Evolutionary conservation across 2,797 vertebrate species (phyloP), one percentile per base, ranked within the genome.

Genomic region (Neoniphon sammara): DNA sequence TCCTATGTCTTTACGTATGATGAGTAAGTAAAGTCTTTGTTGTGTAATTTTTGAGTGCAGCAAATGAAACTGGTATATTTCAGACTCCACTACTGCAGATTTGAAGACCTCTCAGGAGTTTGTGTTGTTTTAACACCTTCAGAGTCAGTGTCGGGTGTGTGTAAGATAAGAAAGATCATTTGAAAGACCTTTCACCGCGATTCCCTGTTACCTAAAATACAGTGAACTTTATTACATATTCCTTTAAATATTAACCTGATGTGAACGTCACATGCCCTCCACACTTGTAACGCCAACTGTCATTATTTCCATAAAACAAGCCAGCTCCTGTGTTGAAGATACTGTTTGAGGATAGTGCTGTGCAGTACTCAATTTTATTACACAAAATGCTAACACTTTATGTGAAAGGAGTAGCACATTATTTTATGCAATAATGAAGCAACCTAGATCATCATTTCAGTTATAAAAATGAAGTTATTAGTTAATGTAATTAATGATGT

Each of bases 1-100:
- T 92, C 95, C 1, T 93, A 93, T 17, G 23, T 97, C 68, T 97
- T 97, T 70, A 95, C 96, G 64, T 73, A 57, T 0, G 95, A 97
- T 21, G 84, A 93, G 97, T 97, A 76, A 94, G 97, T 95, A 49
- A 70, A 12, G n/a, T 23, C 4, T 14, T 34, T n/a, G 21, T 23
- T 12, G 27, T 3, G 1, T 30, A 3, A 34, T 74, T 34, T 78
- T 50, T 12, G 23, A 12, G 21, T 17, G 23, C 44, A 21, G 7
- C 31, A 5, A n/a, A 7, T 23, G 18, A 8, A 34, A n/a, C 15
- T n/a, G 11, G 27, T 14, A 44, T 44, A 44, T 44, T 44, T 12
- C 42, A 44, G 14, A 15, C 14, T 44, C 42, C 14, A 44, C 42
- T 5, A 44, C 14, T 5, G 4, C 42, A 15, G 14, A 17, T 15